Percentiles rank a stretch among this genome's conserved stretches.
phyloP scores from a whole-genome alignment of 2,113 vertebrate species.

The Clarias magur region DNA sequence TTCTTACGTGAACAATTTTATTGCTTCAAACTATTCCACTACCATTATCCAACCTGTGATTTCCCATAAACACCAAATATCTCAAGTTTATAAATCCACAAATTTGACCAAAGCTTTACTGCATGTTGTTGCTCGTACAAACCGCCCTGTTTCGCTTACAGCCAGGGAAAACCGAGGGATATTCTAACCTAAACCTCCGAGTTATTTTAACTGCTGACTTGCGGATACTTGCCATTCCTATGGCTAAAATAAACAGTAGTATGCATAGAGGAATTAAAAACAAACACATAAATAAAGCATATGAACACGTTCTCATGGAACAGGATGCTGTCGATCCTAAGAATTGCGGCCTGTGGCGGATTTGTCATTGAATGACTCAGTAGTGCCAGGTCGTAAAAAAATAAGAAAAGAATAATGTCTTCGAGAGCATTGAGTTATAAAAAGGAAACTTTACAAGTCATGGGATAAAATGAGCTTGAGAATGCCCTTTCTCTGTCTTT shows the following conservation, averaged over 20 bases:
- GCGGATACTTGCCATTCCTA: conserved; percentile 2
- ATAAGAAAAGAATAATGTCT: conserved; percentile 1
- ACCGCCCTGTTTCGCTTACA: background rate
- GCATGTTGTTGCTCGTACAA: background rate
- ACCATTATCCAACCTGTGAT: background rate
- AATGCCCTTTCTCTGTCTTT: conserved; percentile 3
- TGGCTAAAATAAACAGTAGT: conserved; percentile 26
- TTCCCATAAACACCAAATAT: conserved; percentile 13
- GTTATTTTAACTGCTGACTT: conserved; percentile 37
- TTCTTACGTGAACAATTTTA: background rate
- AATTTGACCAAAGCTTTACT: background rate
- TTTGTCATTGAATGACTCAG: background rate
- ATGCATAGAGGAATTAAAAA: conserved; percentile 30
- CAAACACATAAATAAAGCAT: conserved; percentile 43
- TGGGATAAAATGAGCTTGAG: background rate
- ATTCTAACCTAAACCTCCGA: conserved; percentile 23
- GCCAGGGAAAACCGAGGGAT: conserved; percentile 9
- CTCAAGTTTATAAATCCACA: background rate
- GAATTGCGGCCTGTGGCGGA: conserved; percentile 19
- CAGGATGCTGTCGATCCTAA: conserved; percentile 5
- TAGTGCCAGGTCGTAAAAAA: conserved; percentile 17
- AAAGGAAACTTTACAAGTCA: background rate
- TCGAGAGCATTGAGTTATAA: background rate
- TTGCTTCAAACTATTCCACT: conserved; percentile 14
- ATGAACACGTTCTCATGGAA: conserved; percentile 15